Evolutionary conservation across 2,888 invertebrate species (phyloP).

Genomic region (Drosophila longiperda): DNA sequence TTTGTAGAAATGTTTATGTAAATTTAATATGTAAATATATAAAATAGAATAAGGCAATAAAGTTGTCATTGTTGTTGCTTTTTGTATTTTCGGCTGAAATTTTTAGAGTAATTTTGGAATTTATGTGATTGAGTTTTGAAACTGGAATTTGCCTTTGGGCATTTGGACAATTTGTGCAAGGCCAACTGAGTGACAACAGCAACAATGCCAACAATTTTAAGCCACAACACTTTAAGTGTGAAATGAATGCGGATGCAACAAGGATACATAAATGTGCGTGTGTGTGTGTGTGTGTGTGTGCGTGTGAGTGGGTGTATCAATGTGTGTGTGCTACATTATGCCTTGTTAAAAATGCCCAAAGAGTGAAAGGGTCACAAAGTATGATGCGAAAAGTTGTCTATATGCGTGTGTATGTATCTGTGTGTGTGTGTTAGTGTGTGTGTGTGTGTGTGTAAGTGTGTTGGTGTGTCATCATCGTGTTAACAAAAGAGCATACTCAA

Average conservation of each 20-base stretch:
- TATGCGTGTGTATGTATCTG: neutral
- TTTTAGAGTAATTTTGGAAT: slow-evolving; percentile 9
- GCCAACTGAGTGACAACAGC: slow-evolving; percentile 16
- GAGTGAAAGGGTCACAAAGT: slow-evolving; percentile 47
- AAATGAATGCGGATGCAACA: slow-evolving; percentile 22
- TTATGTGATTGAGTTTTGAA: slow-evolving; percentile 31
- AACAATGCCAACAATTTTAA: slow-evolving; percentile 56
- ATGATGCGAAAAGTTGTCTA: slow-evolving; percentile 30
- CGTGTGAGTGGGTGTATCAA: slow-evolving; percentile 9
- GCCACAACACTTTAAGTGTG: slow-evolving; percentile 58
- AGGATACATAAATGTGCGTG: neutral
- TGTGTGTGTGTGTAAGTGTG: slow-evolving; percentile 6
- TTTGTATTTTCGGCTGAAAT: neutral
- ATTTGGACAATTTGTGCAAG: slow-evolving; percentile 18
- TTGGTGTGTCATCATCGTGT: slow-evolving; percentile 68
- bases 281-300: slow-evolving; percentile 2
- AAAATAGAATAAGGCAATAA: neutral
- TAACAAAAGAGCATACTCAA: slow-evolving; percentile 82
- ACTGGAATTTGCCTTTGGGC: slow-evolving; percentile 15
- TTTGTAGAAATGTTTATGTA: too few species aligned
- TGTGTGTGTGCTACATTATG: slow-evolving; percentile 64
- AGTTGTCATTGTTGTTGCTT: neutral
- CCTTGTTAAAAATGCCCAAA: slow-evolving; percentile 76
- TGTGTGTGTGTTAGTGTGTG: neutral
- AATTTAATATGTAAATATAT: neutral